These are phyloP conservation scores for Hylaeus anthracinus DNA, from an alignment of 1,140 invertebrate species.

Conservation along the genomic window DNA sequence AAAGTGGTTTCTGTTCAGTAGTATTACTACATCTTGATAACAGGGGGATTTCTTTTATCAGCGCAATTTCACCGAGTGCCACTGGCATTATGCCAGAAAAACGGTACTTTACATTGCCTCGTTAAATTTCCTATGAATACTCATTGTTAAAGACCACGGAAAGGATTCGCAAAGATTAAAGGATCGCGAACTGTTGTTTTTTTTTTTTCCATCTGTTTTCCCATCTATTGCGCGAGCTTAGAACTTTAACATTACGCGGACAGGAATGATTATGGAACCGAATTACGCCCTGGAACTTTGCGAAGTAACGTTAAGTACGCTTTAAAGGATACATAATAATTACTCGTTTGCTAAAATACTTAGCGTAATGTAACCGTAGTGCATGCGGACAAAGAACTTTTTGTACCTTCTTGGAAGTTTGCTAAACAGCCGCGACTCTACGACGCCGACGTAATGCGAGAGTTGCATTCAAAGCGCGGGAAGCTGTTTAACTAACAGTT, in stretches of 20 bases:
- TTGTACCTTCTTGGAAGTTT: slow-evolving; percentile 1
- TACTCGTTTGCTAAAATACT: not conserved
- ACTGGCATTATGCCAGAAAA: slow-evolving; percentile 9
- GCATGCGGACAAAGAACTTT: not conserved
- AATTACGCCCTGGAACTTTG: not conserved
- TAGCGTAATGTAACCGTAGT: not conserved
- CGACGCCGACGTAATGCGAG: not conserved
- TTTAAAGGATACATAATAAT: slow-evolving; percentile 7
- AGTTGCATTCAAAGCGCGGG: not conserved
- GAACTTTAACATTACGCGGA: not conserved
- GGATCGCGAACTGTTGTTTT: not conserved
- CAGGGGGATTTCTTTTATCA: slow-evolving; percentile 34
- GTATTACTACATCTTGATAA: slow-evolving; percentile 33
- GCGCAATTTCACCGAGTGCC: slow-evolving; percentile 1
- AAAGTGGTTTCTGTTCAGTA: slow-evolving; percentile 9
- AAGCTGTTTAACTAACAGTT: slow-evolving; percentile 6
- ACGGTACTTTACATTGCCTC: slow-evolving; percentile 15
- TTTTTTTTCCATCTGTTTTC: not conserved
- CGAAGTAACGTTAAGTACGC: not conserved
- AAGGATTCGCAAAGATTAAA: not conserved
- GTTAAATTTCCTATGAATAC: slow-evolving; percentile 32
- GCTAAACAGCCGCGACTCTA: not conserved
- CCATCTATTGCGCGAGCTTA: too few relatives aligned
- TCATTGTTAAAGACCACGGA: slow-evolving; percentile 6
- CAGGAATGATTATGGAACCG: not conserved